A percentile compares a stretch with the other conserved stretches of the same genome.
These are phyloP conservation scores for Hydrochoerus hydrochaeris DNA, from an alignment of 2,113 vertebrate species.

Conservation along the genomic window DNA sequence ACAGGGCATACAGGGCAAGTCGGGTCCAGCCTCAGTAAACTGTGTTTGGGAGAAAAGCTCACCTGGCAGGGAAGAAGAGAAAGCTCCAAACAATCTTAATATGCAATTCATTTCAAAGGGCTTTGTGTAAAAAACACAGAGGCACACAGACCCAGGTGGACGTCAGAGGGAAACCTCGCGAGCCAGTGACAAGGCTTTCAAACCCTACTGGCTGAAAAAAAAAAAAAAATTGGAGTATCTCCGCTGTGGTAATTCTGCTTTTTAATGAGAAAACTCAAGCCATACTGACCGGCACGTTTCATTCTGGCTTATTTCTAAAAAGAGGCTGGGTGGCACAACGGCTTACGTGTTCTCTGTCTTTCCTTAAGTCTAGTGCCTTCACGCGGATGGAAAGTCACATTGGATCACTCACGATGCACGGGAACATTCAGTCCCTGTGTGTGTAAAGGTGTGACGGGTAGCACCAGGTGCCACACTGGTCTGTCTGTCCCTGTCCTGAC, in stretches of 20 bases:
- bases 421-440: neutral
- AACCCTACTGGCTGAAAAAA: neutral
- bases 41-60: neutral
- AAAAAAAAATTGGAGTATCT: neutral
- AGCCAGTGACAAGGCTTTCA: neutral
- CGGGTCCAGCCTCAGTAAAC: neutral
- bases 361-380: neutral
- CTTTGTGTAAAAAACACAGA: neutral
- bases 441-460: neutral
- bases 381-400: neutral
- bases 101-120: neutral
- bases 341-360: neutral
- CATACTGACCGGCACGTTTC: neutral
- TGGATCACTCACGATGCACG: neutral
- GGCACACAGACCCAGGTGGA: neutral
- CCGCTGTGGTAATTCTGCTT: slow-evolving; percentile 12
- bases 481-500: no score
- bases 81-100: neutral
- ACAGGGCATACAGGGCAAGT: neutral
- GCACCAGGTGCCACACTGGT: neutral
- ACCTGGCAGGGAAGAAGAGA: neutral
- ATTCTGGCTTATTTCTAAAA: neutral
- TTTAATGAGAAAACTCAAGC: neutral
- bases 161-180: neutral
- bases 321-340: neutral